Percentiles rank a stretch among this genome's conserved stretches.
phyloP scores from a whole-genome alignment of 2,113 vertebrate species.

The Cygnus atratus region DNA sequence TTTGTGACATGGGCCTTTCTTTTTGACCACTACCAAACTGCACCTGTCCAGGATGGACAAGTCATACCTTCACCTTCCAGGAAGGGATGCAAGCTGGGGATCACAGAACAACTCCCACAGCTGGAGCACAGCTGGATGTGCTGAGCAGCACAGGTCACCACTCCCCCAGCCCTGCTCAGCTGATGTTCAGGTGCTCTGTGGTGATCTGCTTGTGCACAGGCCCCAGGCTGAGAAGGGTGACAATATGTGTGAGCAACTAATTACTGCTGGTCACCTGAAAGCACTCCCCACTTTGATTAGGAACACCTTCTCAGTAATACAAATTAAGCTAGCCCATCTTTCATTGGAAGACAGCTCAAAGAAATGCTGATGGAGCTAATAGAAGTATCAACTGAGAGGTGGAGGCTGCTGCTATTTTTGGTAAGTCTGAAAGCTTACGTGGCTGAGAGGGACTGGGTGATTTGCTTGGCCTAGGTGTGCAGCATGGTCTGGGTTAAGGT shows the following conservation, averaged over 20 bases:
- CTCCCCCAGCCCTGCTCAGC: rapidly evolving
- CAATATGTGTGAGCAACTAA: rapidly evolving
- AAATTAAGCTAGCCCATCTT: background rate
- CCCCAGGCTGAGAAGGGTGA: background rate
- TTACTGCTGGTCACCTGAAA: background rate
- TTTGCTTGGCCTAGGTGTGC: background rate
- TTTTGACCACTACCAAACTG: background rate
- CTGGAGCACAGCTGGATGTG: background rate
- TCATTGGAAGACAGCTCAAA: background rate
- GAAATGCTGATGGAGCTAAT: rapidly evolving
- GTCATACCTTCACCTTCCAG: background rate
- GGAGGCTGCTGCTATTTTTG: background rate
- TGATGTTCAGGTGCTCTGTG: background rate
- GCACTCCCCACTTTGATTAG: background rate
- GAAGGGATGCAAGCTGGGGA: background rate
- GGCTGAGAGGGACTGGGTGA: background rate
- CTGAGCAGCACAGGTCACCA: rapidly evolving
- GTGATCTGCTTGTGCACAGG: background rate
- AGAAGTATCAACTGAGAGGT: rapidly evolving
- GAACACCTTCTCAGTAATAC: background rate
- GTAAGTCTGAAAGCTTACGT: background rate
- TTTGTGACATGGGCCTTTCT: background rate
- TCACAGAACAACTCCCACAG: background rate
- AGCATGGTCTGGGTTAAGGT: rapidly evolving
- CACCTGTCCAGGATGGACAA: background rate